Evolutionary conservation across 2,113 vertebrate species (phyloP), one percentile per base, ranked within the genome.

Genomic region (Thamnaconus septentrionalis): DNA sequence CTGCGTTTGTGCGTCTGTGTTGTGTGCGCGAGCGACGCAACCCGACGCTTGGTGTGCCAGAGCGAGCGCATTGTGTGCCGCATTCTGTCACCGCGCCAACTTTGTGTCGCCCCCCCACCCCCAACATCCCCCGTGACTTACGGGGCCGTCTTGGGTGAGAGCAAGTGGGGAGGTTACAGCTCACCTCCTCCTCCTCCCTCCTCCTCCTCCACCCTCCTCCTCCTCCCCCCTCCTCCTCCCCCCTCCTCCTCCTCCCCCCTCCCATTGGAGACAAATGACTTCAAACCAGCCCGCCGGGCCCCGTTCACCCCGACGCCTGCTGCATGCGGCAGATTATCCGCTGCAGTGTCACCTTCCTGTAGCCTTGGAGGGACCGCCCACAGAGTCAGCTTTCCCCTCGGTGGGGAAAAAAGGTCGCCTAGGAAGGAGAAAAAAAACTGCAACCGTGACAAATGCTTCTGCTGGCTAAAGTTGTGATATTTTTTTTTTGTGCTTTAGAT

Each of bases 41-140:
- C 18, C 18, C 18, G 18, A 31, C 18, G 18, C 18, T 31, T 31
- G 18, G 18, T 31, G 59, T 75, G 64, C 70, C 61, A 40, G 70
- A 59, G 69, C 60, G 61, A 78, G 62, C 18, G 71, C 78, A 76
- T 83, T 83, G 83, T 85, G 87, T 85, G 78, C 81, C 70, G 59
- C 65, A 11, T 60, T 76, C 66, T 8, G 59, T 75, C 75, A 56
- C 57, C 4, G 66, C 55, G 80, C 82, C 81, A 85, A 68, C 69
- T 84, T 75, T 82, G 69, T 82, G 50, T 80, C 76, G 57, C 69
- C 70, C 62, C 18, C 18, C 18, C 18, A 40, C 18, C 18, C 18
- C 18, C 18, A 31, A 31, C 18, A 31, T 31, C 18, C 18, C 18
- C 18, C 65, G 42, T 71, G 82, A 87, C 76, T 82, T 82, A 85